Evolutionary conservation across 2,113 vertebrate genomes (phyloP).

Genomic region (Corythornis cristatus): DNA sequence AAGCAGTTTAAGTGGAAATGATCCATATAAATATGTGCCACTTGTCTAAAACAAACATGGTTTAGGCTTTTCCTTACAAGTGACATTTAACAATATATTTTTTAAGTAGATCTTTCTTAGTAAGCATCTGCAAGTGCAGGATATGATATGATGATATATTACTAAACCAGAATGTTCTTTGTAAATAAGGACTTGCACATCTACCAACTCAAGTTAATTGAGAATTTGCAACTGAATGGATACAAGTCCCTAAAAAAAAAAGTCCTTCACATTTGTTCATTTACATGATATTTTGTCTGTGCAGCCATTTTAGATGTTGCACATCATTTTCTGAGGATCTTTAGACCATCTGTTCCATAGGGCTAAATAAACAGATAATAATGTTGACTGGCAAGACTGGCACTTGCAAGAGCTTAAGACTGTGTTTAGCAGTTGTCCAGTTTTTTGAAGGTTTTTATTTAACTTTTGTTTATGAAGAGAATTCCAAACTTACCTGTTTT

Average conservation of each 20-base stretch:
- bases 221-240: neutral
- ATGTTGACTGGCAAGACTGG: neutral
- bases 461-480: neutral
- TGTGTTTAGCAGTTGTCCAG: neutral
- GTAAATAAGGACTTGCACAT: neutral
- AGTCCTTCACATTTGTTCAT: neutral
- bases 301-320: neutral
- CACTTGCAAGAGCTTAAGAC: neutral
- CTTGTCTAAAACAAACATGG: slow-evolving; percentile 64
- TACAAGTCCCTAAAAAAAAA: neutral
- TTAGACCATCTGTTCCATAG: neutral
- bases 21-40: slow-evolving; percentile 29
- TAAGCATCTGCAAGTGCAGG: neutral
- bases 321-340: neutral
- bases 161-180: neutral
- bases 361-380: neutral
- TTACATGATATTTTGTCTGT: neutral
- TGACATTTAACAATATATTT: slow-evolving; percentile 36
- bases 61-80: slow-evolving; percentile 5
- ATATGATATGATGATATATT: slow-evolving; percentile 7
- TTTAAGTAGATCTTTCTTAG: slow-evolving; percentile 26
- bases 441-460: neutral
- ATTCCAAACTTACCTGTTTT: neutral
- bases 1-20: slow-evolving; percentile 50
- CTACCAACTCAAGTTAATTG: neutral